These are phyloP conservation scores for Caenorhabditis drosophilae DNA, from an alignment of 2,888 invertebrate species.

Conservation along the genomic window DNA sequence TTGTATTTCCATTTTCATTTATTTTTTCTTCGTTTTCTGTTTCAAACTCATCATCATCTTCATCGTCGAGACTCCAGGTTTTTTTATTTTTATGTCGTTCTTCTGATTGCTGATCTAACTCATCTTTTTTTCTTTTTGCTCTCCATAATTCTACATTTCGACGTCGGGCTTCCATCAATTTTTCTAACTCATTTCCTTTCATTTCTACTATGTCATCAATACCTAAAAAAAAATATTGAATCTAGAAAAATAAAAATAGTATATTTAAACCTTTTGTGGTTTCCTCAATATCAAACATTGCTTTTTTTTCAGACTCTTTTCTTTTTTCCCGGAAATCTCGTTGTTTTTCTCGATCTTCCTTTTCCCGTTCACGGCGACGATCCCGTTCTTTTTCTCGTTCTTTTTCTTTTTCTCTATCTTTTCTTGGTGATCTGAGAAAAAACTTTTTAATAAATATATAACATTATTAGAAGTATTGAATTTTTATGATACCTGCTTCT, in stretches of 20 bases:
- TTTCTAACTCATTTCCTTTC: constrained; percentile 35
- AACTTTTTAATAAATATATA: constrained; percentile 5
- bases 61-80: constrained; percentile 94
- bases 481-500: no score
- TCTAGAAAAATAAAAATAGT: no score
- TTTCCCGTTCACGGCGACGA: constrained; percentile 17
- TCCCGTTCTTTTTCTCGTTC: constrained; percentile 28
- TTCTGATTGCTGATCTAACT: constrained; percentile 21
- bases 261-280: constrained; percentile 9
- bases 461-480: no score
- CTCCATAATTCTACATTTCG: constrained; percentile 48
- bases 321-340: constrained; percentile 12
- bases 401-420: constrained; percentile 10
- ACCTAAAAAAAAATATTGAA: no score
- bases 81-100: constrained; percentile 72
- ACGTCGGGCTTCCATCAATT: constrained; percentile 44
- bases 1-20: no score
- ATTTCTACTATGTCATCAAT: constrained; percentile 19
- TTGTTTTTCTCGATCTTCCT: constrained; percentile 19
- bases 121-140: constrained; percentile 37
- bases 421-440: constrained; percentile 8
- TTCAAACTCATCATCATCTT: constrained; percentile 72
- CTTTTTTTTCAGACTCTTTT: not conserved
- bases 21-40: no score
- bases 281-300: constrained; percentile 2